phyloP scores from a whole-genome alignment of 2,113 vertebrate species.

The Bos indicus region DNA sequence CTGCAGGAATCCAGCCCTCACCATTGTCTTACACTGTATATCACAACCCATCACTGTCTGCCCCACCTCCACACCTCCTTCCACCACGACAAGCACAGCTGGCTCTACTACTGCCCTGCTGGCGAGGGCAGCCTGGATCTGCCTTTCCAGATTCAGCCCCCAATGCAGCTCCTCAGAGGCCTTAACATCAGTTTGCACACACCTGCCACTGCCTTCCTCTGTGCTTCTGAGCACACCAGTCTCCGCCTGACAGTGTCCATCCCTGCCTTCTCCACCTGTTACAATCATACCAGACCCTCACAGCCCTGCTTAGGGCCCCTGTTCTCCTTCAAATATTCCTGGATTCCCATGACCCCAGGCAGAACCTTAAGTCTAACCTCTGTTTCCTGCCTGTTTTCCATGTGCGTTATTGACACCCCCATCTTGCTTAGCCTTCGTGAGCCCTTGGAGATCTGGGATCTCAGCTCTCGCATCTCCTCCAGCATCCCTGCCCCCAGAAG shows the following conservation, averaged over 20 bases:
- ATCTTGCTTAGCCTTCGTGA: not conserved
- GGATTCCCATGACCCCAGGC: not conserved
- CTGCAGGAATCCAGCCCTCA: not conserved
- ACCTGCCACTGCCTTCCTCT: not conserved
- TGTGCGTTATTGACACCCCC: not conserved
- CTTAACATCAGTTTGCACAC: not conserved
- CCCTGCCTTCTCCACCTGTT: not conserved
- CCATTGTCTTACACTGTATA: not conserved
- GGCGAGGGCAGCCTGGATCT: not conserved
- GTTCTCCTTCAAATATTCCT: not conserved
- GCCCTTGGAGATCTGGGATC: not conserved
- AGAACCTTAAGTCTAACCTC: not conserved
- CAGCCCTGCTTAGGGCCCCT: accelerated
- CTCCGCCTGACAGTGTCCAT: not conserved
- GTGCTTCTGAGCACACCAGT: not conserved
- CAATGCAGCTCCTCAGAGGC: not conserved
- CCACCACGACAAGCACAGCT: too few species aligned
- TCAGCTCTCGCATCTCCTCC: not conserved
- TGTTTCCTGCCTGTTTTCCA: not conserved
- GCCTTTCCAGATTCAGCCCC: not conserved
- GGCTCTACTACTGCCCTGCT: not conserved
- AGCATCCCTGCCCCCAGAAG: not conserved
- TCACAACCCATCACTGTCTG: not conserved
- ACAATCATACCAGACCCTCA: not conserved
- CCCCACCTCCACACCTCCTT: not conserved